Evolutionary conservation across 2,113 vertebrate genomes (phyloP).

Genomic region (Hyaena hyaena): DNA sequence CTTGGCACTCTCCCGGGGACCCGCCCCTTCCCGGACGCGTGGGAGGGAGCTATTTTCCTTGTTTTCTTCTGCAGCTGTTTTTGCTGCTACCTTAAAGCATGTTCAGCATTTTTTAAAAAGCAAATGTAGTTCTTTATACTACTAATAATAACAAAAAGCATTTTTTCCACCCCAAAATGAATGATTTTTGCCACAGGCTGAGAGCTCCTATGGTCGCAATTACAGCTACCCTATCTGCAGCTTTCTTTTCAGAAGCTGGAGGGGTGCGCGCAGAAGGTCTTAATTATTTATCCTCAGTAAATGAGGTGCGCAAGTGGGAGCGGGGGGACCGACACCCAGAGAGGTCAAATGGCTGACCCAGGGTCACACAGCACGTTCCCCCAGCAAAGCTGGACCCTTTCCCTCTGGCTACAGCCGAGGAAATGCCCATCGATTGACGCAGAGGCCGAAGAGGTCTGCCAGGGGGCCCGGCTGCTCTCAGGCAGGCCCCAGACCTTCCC

Average conservation of each 20-base stretch:
- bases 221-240: not conserved
- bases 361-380: slow-evolving; percentile 42
- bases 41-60: not conserved
- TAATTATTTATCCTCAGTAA: slow-evolving; percentile 70
- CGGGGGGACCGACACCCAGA: not conserved
- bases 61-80: not conserved
- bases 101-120: not conserved
- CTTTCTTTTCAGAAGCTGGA: slow-evolving; percentile 29
- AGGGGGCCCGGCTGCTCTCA: not conserved
- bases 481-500: not conserved
- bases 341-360: slow-evolving; percentile 33
- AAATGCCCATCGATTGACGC: not conserved
- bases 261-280: slow-evolving; percentile 18
- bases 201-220: slow-evolving; percentile 35
- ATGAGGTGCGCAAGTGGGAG: not conserved
- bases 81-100: not conserved
- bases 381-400: not conserved
- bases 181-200: slow-evolving; percentile 56
- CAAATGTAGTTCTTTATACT: not conserved
- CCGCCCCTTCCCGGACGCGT: not conserved
- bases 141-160: not conserved
- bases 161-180: not conserved
- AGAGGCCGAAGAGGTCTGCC: not conserved
- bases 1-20: fast-evolving
- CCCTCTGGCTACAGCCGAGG: not conserved